Base-by-base conservation (phyloP, 2,113 vertebrate genomes). In the Ifrita kowaldi region DNA sequence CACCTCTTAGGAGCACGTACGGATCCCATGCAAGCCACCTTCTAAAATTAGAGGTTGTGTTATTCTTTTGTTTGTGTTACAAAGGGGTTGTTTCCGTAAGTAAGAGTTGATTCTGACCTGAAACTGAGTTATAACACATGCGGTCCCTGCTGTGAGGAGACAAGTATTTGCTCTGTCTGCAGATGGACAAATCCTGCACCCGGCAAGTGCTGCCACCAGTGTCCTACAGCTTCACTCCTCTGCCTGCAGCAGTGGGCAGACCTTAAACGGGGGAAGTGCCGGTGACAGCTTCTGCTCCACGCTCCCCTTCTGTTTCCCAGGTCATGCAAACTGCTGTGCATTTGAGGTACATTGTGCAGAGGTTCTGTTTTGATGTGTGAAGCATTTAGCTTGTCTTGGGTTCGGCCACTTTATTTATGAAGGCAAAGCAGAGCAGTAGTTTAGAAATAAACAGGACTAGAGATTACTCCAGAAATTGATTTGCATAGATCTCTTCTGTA, bases 91-190 rank as follows among this genome's bases (percentile, higher is more conserved):
- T 46, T 71, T 63, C 52, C 35, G 0, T 6, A 11, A 49, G 55
- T 3, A 17, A 70, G 49, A 19, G 39, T 4, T 7, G 21, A 19
- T 73, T 68, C 70, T 39, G 30, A n/a, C 26, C 79, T 10, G 44
- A 47, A 13, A 5, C 1, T 2, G 64, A 75, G 60, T 14, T 50
- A 0, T 3, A 10, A 16, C 6, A 8, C 30, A 0, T 2, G n/a
- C 9, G 23, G 64, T 17, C 26, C 41, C n/a, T 8, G 4, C 69
- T 28, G 27, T 7, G 50, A 26, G 59, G 20, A 23, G 41, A 26
- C 37, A 11, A 2, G 26, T 3, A 1, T 33, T 52, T 23, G 20
- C 53, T 83, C 16, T 30, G 1, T 13, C 55, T 23, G 41, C 44
- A 39, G 53, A 5, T 2, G 44, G 39, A 27, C 55, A 74, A 69